phyloP scores from a whole-genome alignment of 2,797 vertebrate species.

The Anisognathus igniventris region DNA sequence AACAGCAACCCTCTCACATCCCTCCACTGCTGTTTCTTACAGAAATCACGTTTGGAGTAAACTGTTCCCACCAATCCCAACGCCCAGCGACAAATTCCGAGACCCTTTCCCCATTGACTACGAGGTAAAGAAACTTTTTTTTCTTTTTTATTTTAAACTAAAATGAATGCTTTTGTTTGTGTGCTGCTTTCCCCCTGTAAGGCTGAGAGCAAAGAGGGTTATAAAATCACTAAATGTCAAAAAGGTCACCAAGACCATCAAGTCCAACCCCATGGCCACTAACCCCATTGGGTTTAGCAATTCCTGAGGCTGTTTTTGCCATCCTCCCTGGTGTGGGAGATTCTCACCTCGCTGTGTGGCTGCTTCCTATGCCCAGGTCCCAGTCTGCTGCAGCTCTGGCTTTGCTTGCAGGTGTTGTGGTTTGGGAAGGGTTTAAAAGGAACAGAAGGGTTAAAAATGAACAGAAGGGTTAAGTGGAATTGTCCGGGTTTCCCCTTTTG shows the following conservation, averaged over 20 bases:
- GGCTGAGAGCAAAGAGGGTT: not conserved
- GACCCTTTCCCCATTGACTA: conserved; percentile 29
- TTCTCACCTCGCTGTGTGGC: not conserved
- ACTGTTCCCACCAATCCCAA: conserved; percentile 71
- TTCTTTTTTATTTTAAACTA: not conserved
- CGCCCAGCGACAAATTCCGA: conserved; percentile 59
- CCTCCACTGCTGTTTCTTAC: not conserved
- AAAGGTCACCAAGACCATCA: not conserved
- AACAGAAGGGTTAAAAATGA: not conserved
- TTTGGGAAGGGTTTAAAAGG: not conserved
- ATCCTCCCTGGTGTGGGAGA: rapidly evolving
- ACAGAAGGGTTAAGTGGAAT: not conserved
- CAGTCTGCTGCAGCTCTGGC: not conserved
- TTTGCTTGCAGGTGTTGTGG: not conserved
- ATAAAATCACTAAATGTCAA: not conserved
- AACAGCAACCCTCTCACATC: not conserved
- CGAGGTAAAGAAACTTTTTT: conserved; percentile 34
- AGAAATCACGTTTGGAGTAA: conserved; percentile 61
- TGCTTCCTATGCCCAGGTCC: not conserved
- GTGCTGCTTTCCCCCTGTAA: not conserved
- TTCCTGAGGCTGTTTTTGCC: not conserved
- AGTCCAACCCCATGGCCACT: not conserved
- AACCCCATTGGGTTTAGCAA: not conserved
- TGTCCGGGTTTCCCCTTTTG: not conserved
- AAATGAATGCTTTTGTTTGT: not conserved